Evolutionary conservation across 2,113 vertebrate genomes (phyloP).

Genomic region (Pangasianodon hypophthalmus): DNA sequence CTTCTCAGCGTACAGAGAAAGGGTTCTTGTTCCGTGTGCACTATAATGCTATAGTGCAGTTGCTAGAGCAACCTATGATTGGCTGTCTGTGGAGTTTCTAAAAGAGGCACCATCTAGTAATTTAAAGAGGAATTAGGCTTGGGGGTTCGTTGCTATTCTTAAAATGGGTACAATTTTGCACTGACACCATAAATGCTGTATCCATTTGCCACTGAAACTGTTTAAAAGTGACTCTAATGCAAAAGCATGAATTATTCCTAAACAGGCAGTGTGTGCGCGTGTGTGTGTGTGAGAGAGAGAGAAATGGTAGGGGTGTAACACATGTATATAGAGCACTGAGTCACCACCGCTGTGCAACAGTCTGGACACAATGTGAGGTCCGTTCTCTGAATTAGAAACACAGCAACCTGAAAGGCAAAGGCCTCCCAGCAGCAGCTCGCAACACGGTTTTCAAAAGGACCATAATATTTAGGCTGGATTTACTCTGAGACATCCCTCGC

Average conservation of each 20-base stretch:
- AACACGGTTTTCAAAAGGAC: conserved; percentile 34
- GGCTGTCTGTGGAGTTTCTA: conserved; percentile 40
- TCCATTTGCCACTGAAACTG: conserved; percentile 38
- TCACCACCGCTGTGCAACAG: conserved; percentile 58
- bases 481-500: conserved; percentile 4
- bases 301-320: conserved; percentile 26
- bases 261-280: conserved; percentile 35
- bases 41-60: conserved; percentile 11
- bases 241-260: conserved; percentile 51
- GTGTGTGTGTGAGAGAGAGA: conserved; percentile 18
- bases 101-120: conserved; percentile 23
- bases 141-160: conserved; percentile 21
- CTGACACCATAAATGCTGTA: conserved; percentile 27
- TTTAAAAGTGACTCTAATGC: conserved; percentile 45
- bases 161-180: conserved; percentile 25
- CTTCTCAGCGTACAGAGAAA: conserved; percentile 10
- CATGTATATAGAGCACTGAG: conserved; percentile 47
- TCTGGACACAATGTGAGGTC: conserved; percentile 57
- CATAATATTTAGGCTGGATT: conserved; percentile 25
- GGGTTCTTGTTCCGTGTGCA: conserved; percentile 25
- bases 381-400: conserved; percentile 55
- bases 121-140: conserved; percentile 25
- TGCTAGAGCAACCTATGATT: conserved; percentile 34
- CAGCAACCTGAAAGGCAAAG: conserved; percentile 56
- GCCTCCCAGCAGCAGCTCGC: conserved; percentile 37